Conservation (phyloP, 1,140 invertebrate species). For the Cephus cinctus region DNA sequence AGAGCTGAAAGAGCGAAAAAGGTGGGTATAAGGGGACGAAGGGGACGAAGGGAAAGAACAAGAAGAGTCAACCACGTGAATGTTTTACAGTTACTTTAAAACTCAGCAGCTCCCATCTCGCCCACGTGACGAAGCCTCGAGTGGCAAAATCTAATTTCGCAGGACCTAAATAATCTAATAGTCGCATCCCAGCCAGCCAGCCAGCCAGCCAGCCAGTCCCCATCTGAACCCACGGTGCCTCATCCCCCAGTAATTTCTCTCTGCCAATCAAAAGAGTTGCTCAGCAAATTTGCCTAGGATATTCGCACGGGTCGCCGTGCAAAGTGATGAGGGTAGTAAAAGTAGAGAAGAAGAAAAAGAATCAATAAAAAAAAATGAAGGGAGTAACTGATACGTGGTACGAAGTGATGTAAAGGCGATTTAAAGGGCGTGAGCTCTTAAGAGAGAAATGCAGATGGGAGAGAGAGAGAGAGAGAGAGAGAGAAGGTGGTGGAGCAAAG, state of each 20-base stretch:
- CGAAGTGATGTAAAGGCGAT: not conserved
- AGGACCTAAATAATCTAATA: conserved; percentile 38
- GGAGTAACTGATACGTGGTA: no score
- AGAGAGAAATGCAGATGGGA: no score
- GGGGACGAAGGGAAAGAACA: not conserved
- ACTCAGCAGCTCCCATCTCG: no score
- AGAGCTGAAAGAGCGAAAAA: not conserved
- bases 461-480: not conserved
- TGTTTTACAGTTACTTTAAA: no score
- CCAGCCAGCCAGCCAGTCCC: not conserved
- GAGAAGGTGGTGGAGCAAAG: not conserved
- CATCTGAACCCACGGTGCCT: conserved; percentile 27
- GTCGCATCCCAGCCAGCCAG: conserved; percentile 9
- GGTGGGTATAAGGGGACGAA: not conserved
- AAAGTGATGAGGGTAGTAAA: not conserved
- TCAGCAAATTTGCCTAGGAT: conserved; percentile 20
- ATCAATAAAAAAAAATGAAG: conserved; percentile 15
- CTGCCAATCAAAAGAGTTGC: conserved; percentile 23
- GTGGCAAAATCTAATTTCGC: conserved; percentile 29
- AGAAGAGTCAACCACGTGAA: no score
- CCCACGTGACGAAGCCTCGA: no score
- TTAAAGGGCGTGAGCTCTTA: conserved; percentile 4
- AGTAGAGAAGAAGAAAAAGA: not conserved
- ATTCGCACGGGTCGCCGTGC: not conserved
- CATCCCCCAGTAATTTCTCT: conserved; percentile 26